These are phyloP conservation scores for Boleophthalmus pectinirostris DNA, from an alignment of 2,113 vertebrate species.

Conservation along the genomic window DNA sequence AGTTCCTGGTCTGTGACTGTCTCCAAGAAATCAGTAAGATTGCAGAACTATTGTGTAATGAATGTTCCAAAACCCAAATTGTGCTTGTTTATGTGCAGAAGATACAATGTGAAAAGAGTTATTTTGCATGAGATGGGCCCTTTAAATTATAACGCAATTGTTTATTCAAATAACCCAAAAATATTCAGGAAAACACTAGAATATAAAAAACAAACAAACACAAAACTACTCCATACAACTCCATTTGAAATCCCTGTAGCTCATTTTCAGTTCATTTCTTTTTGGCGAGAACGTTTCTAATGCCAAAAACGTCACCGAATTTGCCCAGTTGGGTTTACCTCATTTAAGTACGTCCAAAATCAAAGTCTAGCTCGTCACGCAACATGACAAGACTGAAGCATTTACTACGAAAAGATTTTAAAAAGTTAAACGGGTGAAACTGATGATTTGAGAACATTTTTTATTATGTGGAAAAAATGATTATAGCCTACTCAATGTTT, in stretches of 20 bases:
- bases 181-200: too few relatives aligned
- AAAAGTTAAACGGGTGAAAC: constrained; percentile 11
- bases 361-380: neutral
- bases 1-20: too few relatives aligned
- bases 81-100: too few relatives aligned
- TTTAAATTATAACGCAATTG: too few relatives aligned
- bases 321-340: constrained; percentile 52
- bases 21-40: too few relatives aligned
- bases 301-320: constrained; percentile 58
- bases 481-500: constrained; percentile 59
- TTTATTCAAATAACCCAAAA: too few relatives aligned
- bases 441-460: constrained; percentile 14
- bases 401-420: constrained; percentile 13
- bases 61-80: too few relatives aligned
- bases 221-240: neutral
- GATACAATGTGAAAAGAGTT: too few relatives aligned
- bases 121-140: too few relatives aligned
- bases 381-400: constrained; percentile 1
- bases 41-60: too few relatives aligned
- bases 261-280: constrained; percentile 26
- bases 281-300: constrained; percentile 29
- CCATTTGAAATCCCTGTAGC: neutral
- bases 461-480: constrained; percentile 36
- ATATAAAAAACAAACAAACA: too few relatives aligned
- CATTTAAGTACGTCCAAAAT: constrained; percentile 16